Percentiles rank a stretch among this genome's conserved stretches.
phyloP scores from a whole-genome alignment of 2,113 vertebrate genomes.

The Eudorcas thomsonii region DNA sequence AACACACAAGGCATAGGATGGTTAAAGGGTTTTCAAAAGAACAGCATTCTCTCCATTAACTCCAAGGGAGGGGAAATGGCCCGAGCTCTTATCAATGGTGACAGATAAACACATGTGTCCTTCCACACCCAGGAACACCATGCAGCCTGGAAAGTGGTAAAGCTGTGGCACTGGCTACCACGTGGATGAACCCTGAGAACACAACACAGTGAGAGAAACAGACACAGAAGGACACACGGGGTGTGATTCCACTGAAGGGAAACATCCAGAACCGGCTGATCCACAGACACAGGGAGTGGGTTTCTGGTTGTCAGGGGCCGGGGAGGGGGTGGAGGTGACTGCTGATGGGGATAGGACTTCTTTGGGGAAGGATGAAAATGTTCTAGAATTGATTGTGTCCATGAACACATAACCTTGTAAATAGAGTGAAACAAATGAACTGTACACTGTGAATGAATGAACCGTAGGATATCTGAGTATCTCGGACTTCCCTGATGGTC shows the following conservation, averaged over 20 bases:
- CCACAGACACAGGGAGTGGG: neutral
- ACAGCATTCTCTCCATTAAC: neutral
- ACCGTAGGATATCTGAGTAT: neutral
- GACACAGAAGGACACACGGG: accelerated
- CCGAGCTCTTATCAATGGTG: accelerated
- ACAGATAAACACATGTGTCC: neutral
- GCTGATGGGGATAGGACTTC: neutral
- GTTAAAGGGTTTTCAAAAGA: neutral
- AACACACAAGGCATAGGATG: neutral
- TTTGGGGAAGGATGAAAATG: neutral
- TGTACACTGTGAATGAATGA: neutral
- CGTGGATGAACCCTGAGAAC: accelerated
- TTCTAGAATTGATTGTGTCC: neutral
- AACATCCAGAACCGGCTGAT: accelerated
- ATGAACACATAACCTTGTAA: neutral
- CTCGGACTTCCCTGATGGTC: neutral
- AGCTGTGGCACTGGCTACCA: accelerated
- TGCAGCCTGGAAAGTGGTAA: too few species aligned
- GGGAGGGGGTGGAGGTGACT: neutral
- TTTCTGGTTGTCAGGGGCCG: neutral
- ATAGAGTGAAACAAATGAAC: neutral
- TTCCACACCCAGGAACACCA: accelerated
- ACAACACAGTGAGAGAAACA: accelerated
- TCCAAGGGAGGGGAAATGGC: neutral
- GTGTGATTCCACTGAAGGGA: accelerated